Base-by-base conservation (phyloP, 2,888 invertebrate genomes). In the Chromoteleia sp. region DNA sequence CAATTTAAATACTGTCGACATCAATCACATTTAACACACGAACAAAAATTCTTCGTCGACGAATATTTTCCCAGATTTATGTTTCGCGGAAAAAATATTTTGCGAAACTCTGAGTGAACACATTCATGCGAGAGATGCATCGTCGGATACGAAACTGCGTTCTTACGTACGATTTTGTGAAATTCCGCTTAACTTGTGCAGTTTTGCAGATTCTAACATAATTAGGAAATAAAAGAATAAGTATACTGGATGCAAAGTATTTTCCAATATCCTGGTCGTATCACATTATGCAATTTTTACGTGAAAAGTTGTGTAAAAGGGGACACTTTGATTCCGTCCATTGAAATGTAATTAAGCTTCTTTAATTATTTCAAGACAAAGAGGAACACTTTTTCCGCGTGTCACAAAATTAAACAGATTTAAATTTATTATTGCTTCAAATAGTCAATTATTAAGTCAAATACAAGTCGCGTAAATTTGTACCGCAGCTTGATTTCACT, bases 21-120 rank as follows among this genome's bases (percentile, higher is more conserved):
- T 71, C 71, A 50, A 71, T 71, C 71, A 71, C 59, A 50, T 50
- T 71, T 59, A 59, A 71, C 48, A 30, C 48, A 5, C 39, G 50
- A 15, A 58, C 17, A 71, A 71, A 41, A 7, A 17, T n/a, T n/a
- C 70, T 70, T 58, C 50, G 58, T 39, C 17, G 58, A 15, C 17
- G 50, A 14, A 30, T n/a, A 12, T 29, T 45, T 58, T 59, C 50
- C 29, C 54, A 1, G 71, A 71, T 71, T 59, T 71, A 52, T 61
- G 19, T 59, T 39, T 50, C 14, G 10, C 6, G 58, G 30, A 70
- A 71, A 59, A 71, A 59, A 71, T 71, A 71, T 71, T 58, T 71
- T 71, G 48, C 45, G 50, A 71, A 50, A 59, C 36, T 50, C 30
- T 12, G 41, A 45, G 6, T 41, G 50, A 58, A 58, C 59, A 58